These are phyloP conservation scores for Tetramorium bicarinatum DNA, from an alignment of 2,888 invertebrate species.

Conservation along the genomic window DNA sequence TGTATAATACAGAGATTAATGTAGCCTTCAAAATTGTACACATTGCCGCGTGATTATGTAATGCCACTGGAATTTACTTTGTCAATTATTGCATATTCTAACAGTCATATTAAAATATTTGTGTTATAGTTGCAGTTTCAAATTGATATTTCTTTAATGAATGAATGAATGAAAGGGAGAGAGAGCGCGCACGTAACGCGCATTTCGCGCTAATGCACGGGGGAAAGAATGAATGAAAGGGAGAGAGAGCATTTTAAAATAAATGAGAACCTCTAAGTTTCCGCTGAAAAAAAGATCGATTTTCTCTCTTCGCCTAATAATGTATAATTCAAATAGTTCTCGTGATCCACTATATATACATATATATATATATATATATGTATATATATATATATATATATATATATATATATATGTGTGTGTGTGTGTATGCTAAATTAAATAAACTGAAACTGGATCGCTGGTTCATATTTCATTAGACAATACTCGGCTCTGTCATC, in stretches of 20 bases:
- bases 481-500: constrained; percentile 1
- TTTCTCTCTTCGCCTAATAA: not conserved
- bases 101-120: constrained; percentile 6
- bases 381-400: no score
- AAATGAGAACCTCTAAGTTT: not conserved
- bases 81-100: not conserved
- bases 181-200: no score
- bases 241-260: no score
- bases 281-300: not conserved
- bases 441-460: not conserved
- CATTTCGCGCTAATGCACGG: no score
- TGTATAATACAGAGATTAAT: constrained; percentile 33
- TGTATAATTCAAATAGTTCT: not conserved
- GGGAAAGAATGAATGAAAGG: not conserved
- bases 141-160: not conserved
- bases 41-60: not conserved
- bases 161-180: not conserved
- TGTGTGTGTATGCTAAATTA: not conserved
- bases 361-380: no score
- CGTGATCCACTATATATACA: not conserved
- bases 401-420: no score
- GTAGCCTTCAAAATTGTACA: constrained; percentile 35
- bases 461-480: not conserved
- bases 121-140: not conserved
- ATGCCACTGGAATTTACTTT: constrained; percentile 29